A percentile compares a stretch with the other conserved stretches of the same genome.
These are phyloP conservation scores for Trididemnum clinides DNA, from an alignment of 23 tunicate species.

Conservation along the genomic window DNA sequence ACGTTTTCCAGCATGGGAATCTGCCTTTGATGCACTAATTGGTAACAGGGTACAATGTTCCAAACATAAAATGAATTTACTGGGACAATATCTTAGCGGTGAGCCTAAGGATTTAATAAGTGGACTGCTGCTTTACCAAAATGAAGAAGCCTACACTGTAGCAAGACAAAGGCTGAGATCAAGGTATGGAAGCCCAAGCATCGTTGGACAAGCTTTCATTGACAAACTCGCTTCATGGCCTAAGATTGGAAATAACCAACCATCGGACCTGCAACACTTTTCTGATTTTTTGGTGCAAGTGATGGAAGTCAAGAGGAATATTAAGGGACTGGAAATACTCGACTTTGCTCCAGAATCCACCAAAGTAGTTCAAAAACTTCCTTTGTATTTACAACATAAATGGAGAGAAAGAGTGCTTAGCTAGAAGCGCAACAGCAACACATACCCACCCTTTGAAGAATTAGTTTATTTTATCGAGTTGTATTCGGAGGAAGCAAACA, in stretches of 20 bases:
- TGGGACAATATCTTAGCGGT: slow-evolving; percentile 13
- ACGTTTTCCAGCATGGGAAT: slow-evolving; percentile 33
- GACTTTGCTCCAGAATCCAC: background rate
- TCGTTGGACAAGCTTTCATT: background rate
- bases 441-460: slow-evolving; percentile 7
- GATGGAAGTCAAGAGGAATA: background rate
- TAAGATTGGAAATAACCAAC: background rate
- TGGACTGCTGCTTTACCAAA: slow-evolving; percentile 8
- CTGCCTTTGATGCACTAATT: slow-evolving; percentile 19
- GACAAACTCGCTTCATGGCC: slow-evolving; percentile 1
- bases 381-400: background rate
- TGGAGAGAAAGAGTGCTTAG: background rate
- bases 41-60: background rate
- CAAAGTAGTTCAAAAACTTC: background rate
- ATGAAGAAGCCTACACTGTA: slow-evolving; percentile 13
- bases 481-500: background rate
- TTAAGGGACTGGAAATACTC: background rate
- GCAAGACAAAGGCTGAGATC: slow-evolving; percentile 13
- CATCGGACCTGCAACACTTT: background rate
- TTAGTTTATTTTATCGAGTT: background rate
- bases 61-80: slow-evolving; percentile 14
- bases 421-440: too few species aligned
- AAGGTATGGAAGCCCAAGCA: slow-evolving; percentile 17
- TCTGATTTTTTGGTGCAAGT: slow-evolving; percentile 20
- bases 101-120: background rate